phyloP scores from a whole-genome alignment of 1,140 invertebrate species.

The Procambarus clarkii region DNA sequence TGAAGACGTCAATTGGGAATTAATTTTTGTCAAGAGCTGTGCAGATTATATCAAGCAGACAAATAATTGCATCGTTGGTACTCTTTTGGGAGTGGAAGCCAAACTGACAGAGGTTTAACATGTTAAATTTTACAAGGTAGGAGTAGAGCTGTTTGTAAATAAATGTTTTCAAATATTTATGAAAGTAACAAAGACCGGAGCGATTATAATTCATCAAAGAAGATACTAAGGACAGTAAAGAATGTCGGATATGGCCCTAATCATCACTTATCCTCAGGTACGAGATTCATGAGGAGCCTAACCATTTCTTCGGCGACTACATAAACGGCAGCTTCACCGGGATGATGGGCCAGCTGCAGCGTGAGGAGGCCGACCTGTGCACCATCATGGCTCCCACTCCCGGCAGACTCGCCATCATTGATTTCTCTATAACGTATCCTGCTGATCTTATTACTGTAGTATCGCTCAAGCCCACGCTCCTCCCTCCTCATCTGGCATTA shows the following conservation, averaged over 20 bases:
- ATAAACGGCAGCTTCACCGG: neutral
- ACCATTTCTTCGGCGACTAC: neutral
- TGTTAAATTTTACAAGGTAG: no score
- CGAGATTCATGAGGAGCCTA: neutral
- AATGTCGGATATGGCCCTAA: neutral
- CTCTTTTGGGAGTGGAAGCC: no score
- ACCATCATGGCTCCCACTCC: neutral
- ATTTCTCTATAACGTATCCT: neutral
- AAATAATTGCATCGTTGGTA: no score
- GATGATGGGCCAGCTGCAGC: neutral
- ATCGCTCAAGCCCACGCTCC: constrained; percentile 10
- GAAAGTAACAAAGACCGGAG: no score
- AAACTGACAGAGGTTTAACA: no score
- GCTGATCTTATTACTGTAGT: neutral
- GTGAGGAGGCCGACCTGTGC: constrained; percentile 11
- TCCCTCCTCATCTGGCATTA: neutral
- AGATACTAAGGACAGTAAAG: neutral
- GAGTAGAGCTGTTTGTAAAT: no score
- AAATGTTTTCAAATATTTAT: no score
- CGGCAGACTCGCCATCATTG: neutral
- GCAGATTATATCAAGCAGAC: no score
- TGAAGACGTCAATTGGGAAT: no score
- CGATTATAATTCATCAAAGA: neutral
- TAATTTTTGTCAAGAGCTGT: no score
- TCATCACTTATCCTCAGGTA: neutral